Base-by-base conservation (phyloP, 1,140 invertebrate species). In the Drosophila biarmipes region DNA sequence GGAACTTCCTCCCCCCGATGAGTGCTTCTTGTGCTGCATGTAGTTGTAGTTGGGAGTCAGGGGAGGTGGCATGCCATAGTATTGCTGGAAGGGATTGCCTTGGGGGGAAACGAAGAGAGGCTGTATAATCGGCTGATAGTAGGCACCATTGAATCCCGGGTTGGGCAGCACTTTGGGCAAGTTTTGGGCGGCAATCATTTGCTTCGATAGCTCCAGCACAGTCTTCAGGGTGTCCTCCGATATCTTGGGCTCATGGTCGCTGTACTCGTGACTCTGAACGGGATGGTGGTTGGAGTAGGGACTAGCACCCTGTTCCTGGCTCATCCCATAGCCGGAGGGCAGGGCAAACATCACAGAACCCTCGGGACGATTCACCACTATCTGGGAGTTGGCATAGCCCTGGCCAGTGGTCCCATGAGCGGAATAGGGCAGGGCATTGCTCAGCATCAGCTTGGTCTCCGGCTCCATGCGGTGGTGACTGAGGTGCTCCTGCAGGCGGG, bases 201-300 rank as follows among this genome's bases (percentile, higher is more conserved):
- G 91, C 55, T 92, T 92, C 21, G 91, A 92, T 2, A 92, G 38
- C 43, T 92, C 91, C 45, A 92, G 61, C 8, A 92, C 84, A 0
- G 91, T 92, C 51, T 92, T 92, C 2, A 92, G 19, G 0, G 91
- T 92, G n/a, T 92, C 90, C 55, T 92, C 90, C 0, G 91, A 92
- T 10, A 92, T 90, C 48, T 92, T 90, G 2, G 91, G 91, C 31
- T 86, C 59, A 35, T 86, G 82, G 7, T 59, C 73, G 40, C 38
- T 49, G 27, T 81, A 80, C 10, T 81, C 77, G 42, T 89, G 81
- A 34, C 72, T 89, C 11, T 80, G 78, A 0, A 38, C 35, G 4
- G 34, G 37, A 35, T 55, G 52, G 14, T 57, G 72, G 11, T 3
- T 31, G 5, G 35, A 8, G 14, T 17, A 62, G 6, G 45, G 10